Evolutionary conservation across 2,888 invertebrate species (phyloP), one percentile per base, ranked within the genome.

Genomic region (Campopleginae sp.): DNA sequence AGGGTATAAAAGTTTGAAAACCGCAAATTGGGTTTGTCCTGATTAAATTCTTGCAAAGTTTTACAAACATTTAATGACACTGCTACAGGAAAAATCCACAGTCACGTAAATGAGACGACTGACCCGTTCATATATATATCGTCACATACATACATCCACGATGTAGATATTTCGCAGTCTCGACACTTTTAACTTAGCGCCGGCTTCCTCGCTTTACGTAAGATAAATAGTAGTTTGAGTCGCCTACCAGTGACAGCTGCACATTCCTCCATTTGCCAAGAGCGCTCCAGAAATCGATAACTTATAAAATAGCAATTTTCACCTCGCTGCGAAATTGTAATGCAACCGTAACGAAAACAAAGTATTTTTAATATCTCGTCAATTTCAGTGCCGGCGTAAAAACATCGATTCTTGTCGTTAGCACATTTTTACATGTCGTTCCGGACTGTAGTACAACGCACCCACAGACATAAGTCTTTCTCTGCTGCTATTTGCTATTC

Each of bases 181-280:
- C 51, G 65, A 61, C 48, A 80, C 7, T 68, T 77, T 63, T 46
- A 58, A 27, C 58, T 58, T 38, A 63, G 27, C 61, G 33, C 61
- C 23, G 61, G 68, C 75, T 83, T 79, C 83, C 75, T 68, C 51
- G 31, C 61, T 83, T 77, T 84, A 77, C 77, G 72, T 68, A 77
- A 84, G 76, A 68, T 58, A 68, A 68, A 77, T 54, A 27, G 77
- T 54, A 68, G 42, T 42, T 54, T 42, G 17, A 70, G 58, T 61
- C 74, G 77, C 38, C 42, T 33, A 27, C 65, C 31, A 68, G 58
- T 46, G 78, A 74, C 72, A 71, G 75, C 80, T 80, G 70, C 63
- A 48, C 63, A 80, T 84, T 80, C 63, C 66, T 76, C 42, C 14
- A 80, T 51, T 70, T 84, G 44, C 75, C 70, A 19, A 12, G n/a